Evolutionary conservation across 2,797 vertebrate species (phyloP).

Genomic region (Sebastes melanostomus): DNA sequence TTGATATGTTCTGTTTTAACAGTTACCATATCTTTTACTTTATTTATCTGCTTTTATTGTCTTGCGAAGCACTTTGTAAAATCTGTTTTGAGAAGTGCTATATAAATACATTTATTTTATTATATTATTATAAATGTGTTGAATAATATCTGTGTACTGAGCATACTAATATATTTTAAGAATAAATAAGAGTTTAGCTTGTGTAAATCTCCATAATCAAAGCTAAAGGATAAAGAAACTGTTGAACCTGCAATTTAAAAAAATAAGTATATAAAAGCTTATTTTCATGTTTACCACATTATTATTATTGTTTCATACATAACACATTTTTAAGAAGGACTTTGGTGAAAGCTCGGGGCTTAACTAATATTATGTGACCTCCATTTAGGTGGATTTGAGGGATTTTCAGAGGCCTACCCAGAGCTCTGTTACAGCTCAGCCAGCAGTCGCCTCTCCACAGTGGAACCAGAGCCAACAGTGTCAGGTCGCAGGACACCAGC

Average conservation of each 20-base stretch:
- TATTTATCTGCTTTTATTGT: no score
- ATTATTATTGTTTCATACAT: background rate
- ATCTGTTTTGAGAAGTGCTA: no score
- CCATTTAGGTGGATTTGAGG: constrained; percentile 84
- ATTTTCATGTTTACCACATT: background rate
- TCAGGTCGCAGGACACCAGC: constrained; percentile 77
- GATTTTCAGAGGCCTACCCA: constrained; percentile 81
- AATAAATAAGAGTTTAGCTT: background rate
- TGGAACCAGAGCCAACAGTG: constrained; percentile 59
- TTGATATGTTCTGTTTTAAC: no score
- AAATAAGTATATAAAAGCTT: background rate
- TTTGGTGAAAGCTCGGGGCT: constrained; percentile 3
- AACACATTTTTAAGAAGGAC: background rate
- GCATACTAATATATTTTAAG: background rate
- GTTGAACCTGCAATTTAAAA: background rate
- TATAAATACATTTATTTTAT: no score
- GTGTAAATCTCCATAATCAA: background rate
- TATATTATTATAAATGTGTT: no score
- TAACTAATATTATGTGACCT: constrained; percentile 33
- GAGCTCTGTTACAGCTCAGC: constrained; percentile 81
- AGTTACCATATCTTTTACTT: no score
- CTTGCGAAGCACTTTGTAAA: no score
- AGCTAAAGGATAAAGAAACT: background rate
- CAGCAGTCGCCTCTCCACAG: constrained; percentile 20
- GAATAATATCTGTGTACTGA: background rate